Percentiles rank a stretch among this genome's conserved stretches.
Conservation (phyloP, 2,113 vertebrate species). For the Tragelaphus buxtoni region DNA sequence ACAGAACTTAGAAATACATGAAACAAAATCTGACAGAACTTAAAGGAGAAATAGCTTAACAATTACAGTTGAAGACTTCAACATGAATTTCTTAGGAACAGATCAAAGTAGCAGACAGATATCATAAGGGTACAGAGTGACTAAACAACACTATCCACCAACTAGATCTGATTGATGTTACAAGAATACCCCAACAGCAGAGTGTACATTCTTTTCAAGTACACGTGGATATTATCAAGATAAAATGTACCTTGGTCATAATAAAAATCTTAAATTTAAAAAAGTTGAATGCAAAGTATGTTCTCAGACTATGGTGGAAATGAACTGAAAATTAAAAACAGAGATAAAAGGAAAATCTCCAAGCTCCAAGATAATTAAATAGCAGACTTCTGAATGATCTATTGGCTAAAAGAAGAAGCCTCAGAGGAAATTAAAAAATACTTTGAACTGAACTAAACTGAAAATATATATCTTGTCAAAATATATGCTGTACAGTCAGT, state of each 20-base stretch:
- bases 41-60: neutral
- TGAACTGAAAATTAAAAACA: neutral
- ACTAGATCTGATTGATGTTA: neutral
- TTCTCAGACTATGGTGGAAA: neutral
- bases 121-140: neutral
- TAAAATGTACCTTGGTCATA: neutral
- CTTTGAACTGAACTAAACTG: neutral
- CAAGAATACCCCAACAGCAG: neutral
- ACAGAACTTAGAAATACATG: neutral
- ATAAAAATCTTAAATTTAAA: neutral
- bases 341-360: neutral
- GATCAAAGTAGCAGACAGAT: neutral
- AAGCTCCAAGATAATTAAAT: neutral
- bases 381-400: neutral
- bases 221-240: neutral
- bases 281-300: neutral
- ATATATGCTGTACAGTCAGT: neutral
- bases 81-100: neutral
- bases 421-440: constrained; percentile 12
- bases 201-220: neutral
- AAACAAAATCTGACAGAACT: constrained; percentile 16
- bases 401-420: neutral
- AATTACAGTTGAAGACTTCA: neutral
- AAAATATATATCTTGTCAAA: neutral
- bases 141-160: neutral